These are phyloP conservation scores for Drosophila ironensis DNA, from an alignment of 1,140 invertebrate genomes.

Conservation along the genomic window DNA sequence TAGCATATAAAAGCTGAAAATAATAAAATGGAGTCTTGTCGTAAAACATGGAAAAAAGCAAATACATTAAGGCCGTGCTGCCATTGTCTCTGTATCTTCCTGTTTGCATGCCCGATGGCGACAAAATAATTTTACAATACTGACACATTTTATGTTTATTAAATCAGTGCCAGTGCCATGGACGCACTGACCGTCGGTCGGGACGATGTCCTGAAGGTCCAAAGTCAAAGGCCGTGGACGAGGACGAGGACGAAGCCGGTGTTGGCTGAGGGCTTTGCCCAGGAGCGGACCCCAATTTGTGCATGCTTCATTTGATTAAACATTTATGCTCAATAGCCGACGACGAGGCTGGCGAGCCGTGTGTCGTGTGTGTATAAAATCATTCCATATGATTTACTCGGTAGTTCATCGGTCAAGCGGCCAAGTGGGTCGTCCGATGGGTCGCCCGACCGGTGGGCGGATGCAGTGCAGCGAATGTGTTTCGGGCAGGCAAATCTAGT, in stretches of 20 bases:
- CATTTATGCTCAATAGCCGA: slow-evolving; percentile 68
- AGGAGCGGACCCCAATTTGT: slow-evolving; percentile 69
- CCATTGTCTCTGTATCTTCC: slow-evolving; percentile 27
- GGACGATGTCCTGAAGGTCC: background rate
- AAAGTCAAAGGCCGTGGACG: background rate
- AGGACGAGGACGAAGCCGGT: background rate
- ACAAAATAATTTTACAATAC: slow-evolving; percentile 78
- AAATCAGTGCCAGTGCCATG: slow-evolving; percentile 52
- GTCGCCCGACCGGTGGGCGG: background rate
- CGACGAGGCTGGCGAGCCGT: slow-evolving; percentile 19
- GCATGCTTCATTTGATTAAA: slow-evolving; percentile 80
- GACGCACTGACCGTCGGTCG: slow-evolving; percentile 5
- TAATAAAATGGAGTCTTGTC: slow-evolving; percentile 33
- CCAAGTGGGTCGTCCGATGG: no score
- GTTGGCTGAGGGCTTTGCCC: slow-evolving; percentile 1
- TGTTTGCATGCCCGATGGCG: slow-evolving; percentile 54
- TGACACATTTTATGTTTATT: slow-evolving; percentile 80
- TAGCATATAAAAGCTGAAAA: no score
- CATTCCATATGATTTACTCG: slow-evolving; percentile 76
- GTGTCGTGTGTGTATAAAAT: slow-evolving; percentile 52
- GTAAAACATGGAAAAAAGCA: slow-evolving; percentile 41
- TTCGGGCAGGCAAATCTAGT: slow-evolving; percentile 71
- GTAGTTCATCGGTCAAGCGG: slow-evolving; percentile 68
- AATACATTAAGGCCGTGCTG: slow-evolving; percentile 55
- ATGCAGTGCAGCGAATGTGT: slow-evolving; percentile 35